Evolutionary conservation across 2,888 invertebrate genomes (phyloP).

Genomic region (Diadegma fenestrale): DNA sequence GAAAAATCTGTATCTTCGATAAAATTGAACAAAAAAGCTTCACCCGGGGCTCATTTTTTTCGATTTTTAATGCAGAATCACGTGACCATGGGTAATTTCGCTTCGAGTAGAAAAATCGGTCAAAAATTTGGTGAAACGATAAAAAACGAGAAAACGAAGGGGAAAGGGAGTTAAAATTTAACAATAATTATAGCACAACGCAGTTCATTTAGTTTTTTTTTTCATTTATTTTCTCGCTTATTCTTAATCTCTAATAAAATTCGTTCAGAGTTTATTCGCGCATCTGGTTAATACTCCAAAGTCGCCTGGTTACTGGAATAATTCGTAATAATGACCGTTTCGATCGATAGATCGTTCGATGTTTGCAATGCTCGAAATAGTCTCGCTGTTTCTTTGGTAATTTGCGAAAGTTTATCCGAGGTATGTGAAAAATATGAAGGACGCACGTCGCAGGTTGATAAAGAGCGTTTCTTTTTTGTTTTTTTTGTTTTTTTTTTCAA

Average conservation of each 20-base stretch:
- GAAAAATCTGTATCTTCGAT: no score
- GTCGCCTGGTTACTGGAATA: constrained; percentile 12
- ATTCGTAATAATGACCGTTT: constrained; percentile 13
- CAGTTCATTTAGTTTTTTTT: background rate
- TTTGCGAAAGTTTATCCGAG: constrained; percentile 6
- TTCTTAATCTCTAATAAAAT: constrained; percentile 48
- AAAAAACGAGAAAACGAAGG: no score
- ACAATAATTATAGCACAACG: background rate
- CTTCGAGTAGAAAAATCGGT: no score
- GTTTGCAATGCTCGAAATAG: constrained; percentile 9
- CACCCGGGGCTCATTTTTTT: no score
- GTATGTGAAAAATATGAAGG: constrained; percentile 10
- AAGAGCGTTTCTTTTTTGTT: background rate
- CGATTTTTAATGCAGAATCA: no score
- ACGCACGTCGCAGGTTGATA: background rate
- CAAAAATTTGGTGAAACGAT: no score
- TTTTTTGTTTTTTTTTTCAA: background rate
- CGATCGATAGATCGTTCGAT: constrained; percentile 31
- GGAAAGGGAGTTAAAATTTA: background rate
- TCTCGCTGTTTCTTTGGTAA: constrained; percentile 8
- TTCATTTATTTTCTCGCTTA: constrained; percentile 3
- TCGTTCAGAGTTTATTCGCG: constrained; percentile 48
- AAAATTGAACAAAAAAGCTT: no score
- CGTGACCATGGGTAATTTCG: no score
- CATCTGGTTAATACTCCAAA: constrained; percentile 37